These are phyloP conservation scores for Rhadina sibilatrix DNA, from an alignment of 2,113 vertebrate species.

Conservation along the genomic window DNA sequence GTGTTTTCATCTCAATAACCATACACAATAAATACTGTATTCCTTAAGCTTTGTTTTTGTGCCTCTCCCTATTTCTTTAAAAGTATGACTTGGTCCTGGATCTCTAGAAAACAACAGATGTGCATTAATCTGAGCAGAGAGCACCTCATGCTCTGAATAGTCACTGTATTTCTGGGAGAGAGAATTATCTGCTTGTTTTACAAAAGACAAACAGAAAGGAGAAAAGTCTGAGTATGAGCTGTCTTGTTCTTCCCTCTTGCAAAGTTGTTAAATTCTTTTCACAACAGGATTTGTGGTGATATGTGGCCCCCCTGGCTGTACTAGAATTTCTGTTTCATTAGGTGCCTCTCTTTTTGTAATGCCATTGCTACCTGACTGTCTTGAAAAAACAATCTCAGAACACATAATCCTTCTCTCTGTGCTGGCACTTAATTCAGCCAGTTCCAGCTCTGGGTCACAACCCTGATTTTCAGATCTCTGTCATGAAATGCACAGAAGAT, in stretches of 20 bases:
- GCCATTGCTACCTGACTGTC: not conserved
- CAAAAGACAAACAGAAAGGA: not conserved
- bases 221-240: not conserved
- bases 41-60: not conserved
- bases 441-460: not conserved
- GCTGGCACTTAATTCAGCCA: not conserved
- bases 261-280: not conserved
- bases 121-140: not conserved
- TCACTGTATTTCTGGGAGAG: not conserved
- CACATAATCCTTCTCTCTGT: not conserved
- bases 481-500: not conserved
- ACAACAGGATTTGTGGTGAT: not conserved
- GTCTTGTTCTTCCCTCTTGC: not conserved
- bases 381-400: not conserved
- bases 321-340: not conserved
- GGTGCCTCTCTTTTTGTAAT: not conserved
- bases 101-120: not conserved
- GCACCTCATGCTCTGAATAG: not conserved
- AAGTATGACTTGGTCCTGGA: not conserved
- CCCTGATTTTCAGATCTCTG: not conserved
- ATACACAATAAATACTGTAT: not conserved
- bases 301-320: not conserved
- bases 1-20: not conserved
- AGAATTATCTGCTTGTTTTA: not conserved
- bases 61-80: not conserved